Percentiles rank a stretch among this genome's conserved stretches.
Conservation (phyloP, 2,888 invertebrate species). For the Agrochola macilenta region DNA sequence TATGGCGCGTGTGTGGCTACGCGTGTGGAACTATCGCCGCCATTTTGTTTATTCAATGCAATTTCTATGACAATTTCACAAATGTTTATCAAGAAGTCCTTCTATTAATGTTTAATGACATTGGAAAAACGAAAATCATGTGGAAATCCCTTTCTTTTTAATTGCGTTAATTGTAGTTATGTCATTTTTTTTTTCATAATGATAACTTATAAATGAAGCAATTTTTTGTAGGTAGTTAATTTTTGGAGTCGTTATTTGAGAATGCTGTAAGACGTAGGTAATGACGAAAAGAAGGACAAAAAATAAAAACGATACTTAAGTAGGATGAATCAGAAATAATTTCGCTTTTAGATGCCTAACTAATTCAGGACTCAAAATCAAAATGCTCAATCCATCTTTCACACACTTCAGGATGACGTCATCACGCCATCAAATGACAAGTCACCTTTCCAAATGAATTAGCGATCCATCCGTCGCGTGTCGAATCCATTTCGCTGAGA, state of each 20-base stretch:
- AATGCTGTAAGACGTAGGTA: not conserved
- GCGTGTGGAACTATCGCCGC: too few species aligned
- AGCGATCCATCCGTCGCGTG: constrained; percentile 41
- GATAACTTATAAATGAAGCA: not conserved
- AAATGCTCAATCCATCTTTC: constrained; percentile 5
- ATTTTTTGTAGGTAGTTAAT: not conserved
- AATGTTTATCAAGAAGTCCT: too few species aligned
- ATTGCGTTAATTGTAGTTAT: too few species aligned
- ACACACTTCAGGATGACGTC: constrained; percentile 28
- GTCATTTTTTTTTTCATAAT: too few species aligned
- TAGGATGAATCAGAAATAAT: constrained; percentile 3
- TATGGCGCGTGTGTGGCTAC: too few species aligned
- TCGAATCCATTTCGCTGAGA: constrained; percentile 48
- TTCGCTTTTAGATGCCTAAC: not conserved
- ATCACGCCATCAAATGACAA: constrained; percentile 45
- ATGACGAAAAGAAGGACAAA: not conserved
- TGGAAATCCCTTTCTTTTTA: too few species aligned
- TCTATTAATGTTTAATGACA: too few species aligned
- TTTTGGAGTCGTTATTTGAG: not conserved
- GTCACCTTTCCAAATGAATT: constrained; percentile 46
- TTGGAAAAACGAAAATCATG: too few species aligned
- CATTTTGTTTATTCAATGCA: too few species aligned
- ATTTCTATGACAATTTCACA: too few species aligned
- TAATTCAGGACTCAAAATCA: constrained; percentile 1
- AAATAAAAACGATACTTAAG: too few species aligned